A percentile compares a stretch with the other conserved stretches of the same genome.
Conservation (phyloP, 2,113 vertebrate genomes). For the Callipepla californica region DNA sequence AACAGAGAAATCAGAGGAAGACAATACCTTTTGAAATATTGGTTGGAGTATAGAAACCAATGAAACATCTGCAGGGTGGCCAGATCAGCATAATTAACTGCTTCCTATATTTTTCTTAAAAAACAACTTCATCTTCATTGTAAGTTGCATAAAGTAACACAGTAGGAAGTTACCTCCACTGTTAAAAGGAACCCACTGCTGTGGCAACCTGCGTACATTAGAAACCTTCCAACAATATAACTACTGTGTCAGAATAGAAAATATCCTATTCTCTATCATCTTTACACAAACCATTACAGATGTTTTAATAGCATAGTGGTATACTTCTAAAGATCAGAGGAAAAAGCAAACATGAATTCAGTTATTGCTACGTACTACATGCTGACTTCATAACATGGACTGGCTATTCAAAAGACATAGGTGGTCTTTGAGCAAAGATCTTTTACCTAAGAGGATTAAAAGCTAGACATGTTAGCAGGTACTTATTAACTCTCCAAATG, state of each 20-base stretch:
- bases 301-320: background rate
- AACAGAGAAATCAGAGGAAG: background rate
- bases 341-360: background rate
- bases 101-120: background rate
- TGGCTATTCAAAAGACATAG: background rate
- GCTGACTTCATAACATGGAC: background rate
- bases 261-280: background rate
- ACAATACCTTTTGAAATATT: background rate
- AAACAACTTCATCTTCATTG: background rate
- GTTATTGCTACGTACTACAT: background rate
- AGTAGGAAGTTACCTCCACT: background rate
- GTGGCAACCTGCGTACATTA: background rate
- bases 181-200: background rate
- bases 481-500: no score
- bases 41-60: constrained; percentile 15
- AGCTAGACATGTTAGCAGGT: background rate
- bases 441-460: background rate
- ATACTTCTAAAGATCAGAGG: background rate
- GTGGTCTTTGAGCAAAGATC: background rate
- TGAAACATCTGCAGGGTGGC: constrained; percentile 7
- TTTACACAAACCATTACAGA: background rate
- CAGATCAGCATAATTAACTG: background rate
- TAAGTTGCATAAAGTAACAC: background rate
- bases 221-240: background rate
- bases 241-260: background rate